Conservation (phyloP, 2,797 vertebrate species). For the Sebastiscus tertius region DNA sequence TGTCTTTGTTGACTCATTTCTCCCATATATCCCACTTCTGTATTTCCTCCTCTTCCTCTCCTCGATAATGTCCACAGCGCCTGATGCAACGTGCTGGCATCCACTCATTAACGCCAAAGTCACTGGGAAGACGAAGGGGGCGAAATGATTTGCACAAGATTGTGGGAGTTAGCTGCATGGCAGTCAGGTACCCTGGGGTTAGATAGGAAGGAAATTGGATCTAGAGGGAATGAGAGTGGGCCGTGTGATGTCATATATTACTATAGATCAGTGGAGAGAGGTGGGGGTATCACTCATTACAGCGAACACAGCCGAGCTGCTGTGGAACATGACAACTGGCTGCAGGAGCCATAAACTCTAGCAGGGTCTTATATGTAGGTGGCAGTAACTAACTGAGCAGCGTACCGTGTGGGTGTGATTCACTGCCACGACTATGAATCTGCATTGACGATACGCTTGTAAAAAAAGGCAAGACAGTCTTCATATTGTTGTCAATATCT, state of each 20-base stretch:
- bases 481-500: conserved; percentile 20
- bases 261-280: conserved; percentile 37
- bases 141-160: conserved; percentile 62
- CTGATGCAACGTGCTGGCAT: conserved; percentile 44
- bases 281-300: conserved; percentile 57
- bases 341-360: conserved; percentile 58
- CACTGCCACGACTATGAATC: conserved; percentile 31
- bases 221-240: conserved; percentile 49
- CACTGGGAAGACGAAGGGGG: conserved; percentile 49
- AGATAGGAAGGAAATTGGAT: conserved; percentile 67
- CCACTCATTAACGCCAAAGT: conserved; percentile 56
- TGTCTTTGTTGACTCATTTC: conserved; percentile 53
- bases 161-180: conserved; percentile 46
- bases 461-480: conserved; percentile 16
- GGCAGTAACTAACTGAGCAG: conserved; percentile 54
- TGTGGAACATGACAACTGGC: conserved; percentile 47
- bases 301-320: conserved; percentile 53
- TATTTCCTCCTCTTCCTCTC: conserved; percentile 17
- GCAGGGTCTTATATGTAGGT: conserved; percentile 42
- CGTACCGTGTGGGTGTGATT: conserved; percentile 49
- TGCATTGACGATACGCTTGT: conserved; percentile 13
- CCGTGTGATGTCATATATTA: conserved; percentile 69
- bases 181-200: conserved; percentile 57
- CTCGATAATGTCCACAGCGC: conserved; percentile 31
- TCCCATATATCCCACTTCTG: conserved; percentile 20